Base-by-base conservation (phyloP, 2,797 vertebrate species). In the Phataginus tetradactyla region DNA sequence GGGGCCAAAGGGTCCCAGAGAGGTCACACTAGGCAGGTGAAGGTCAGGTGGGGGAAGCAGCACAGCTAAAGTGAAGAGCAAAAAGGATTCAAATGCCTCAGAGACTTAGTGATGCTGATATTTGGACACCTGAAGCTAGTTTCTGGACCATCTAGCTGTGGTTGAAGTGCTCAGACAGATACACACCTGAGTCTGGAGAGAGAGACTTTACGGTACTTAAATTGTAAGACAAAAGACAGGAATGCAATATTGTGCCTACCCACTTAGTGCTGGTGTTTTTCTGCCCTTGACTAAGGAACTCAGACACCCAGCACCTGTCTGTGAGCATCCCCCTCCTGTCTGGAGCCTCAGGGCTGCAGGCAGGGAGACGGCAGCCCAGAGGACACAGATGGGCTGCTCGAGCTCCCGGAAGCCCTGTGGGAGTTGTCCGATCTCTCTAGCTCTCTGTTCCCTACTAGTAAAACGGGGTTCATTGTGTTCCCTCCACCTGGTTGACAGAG, bases 321-420 rank as follows among this genome's bases (percentile, higher is more conserved):
- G 0, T 32, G 27, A 42, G 57, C 63, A 29, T 71, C 51, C 63
- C 85, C 17, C 37, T 1, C 57, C 34, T 8, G 3, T n/a, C 83
- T 64, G 55, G 25, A 7, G 45, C 78, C 25, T 55, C n/a, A 3
- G 5, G n/a, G 17, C 5, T 0, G 0, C 7, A 2, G 23, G 9
- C 34, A 83, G 45, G n/a, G 45, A 79, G 27, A 29, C 3, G 14
- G 37, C 9, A 61, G 27, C 32, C 45, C 11, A 3, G 5, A 69
- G 12, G 17, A 34, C 53, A 63, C 4, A 63, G 49, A 34, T 12
- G 39, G 17, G 49, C 7, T 3, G 59, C 23, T 29, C 3, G 8
- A 10, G 14, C 27, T 15, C 61, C 55, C 45, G n/a, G 57, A 61
- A n/a, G 0, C 10, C 10, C 4, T 29, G 37, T 61, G 12, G 7